A percentile compares a stretch with the other conserved stretches of the same genome.
Evolutionary conservation across 2,113 vertebrate genomes (phyloP).

Genomic region (Sterna hirundo): DNA sequence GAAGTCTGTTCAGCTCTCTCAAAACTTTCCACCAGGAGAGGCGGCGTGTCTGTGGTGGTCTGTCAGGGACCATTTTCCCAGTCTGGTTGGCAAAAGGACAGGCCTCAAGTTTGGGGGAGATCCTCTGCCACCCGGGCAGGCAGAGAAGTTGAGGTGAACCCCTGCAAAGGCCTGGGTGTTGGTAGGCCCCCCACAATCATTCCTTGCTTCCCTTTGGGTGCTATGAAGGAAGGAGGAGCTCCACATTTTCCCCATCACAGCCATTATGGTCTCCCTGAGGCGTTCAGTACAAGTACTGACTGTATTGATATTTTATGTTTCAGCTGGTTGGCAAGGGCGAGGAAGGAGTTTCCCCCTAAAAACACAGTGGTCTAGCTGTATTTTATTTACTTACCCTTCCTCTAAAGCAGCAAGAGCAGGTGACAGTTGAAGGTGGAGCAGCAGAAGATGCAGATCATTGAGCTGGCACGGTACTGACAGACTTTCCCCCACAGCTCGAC

Average conservation of each 20-base stretch:
- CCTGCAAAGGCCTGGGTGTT: background rate
- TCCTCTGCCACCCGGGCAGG: rapidly evolving
- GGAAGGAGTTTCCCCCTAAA: background rate
- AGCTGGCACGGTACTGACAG: background rate
- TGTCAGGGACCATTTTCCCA: rapidly evolving
- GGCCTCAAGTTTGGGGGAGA: background rate
- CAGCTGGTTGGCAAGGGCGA: background rate
- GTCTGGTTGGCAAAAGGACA: rapidly evolving
- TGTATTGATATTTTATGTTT: background rate
- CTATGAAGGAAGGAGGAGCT: background rate
- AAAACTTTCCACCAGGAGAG: rapidly evolving
- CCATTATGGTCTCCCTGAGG: background rate
- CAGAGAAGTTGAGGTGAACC: background rate
- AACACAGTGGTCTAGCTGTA: rapidly evolving
- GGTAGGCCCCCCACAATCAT: rapidly evolving
- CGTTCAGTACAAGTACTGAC: background rate
- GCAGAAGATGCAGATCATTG: background rate
- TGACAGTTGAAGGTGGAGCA: background rate
- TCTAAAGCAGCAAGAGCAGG: background rate
- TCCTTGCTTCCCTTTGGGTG: background rate
- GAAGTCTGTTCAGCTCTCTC: rapidly evolving
- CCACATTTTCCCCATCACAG: background rate
- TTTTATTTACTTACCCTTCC: background rate
- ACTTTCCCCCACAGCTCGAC: background rate
- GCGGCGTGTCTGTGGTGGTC: too few relatives aligned